Evolutionary conservation across 2,113 vertebrate genomes (phyloP).

Genomic region (Scartelaos histophorus): DNA sequence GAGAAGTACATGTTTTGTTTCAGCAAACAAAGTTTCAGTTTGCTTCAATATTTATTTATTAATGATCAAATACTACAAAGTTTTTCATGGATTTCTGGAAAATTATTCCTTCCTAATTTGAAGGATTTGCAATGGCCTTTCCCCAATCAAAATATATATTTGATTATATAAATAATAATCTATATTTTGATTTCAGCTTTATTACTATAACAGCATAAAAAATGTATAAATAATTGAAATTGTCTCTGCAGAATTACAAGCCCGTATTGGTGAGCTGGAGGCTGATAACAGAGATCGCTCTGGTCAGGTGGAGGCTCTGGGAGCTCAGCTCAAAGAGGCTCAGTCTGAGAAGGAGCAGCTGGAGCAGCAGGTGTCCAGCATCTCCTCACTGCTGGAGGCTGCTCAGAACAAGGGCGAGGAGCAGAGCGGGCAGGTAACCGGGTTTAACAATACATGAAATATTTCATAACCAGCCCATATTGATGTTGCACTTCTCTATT

Average conservation of each 20-base stretch:
- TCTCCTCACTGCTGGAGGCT: conserved; percentile 85
- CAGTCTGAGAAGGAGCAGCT: conserved; percentile 80
- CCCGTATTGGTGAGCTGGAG: conserved; percentile 77
- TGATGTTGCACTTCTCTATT: neutral
- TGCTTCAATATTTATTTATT: too few relatives aligned
- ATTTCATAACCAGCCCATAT: neutral
- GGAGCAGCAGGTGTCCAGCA: conserved; percentile 80
- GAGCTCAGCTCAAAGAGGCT: conserved; percentile 77
- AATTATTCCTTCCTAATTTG: too few relatives aligned
- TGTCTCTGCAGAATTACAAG: conserved; percentile 79
- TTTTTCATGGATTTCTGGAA: too few relatives aligned
- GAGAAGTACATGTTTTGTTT: too few relatives aligned
- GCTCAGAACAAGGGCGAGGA: conserved; percentile 75
- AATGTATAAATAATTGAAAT: neutral
- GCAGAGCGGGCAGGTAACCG: conserved; percentile 73
- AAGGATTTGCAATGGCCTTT: too few relatives aligned
- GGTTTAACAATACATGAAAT: neutral
- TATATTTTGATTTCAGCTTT: too few relatives aligned
- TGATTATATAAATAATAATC: too few relatives aligned
- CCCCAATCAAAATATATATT: too few relatives aligned
- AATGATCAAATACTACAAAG: too few relatives aligned
- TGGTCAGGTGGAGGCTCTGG: conserved; percentile 78
- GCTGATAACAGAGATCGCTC: conserved; percentile 74
- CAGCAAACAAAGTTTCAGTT: too few relatives aligned
- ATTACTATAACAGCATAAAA: too few relatives aligned